Percentiles rank a stretch among this genome's conserved stretches.
Evolutionary conservation across 2,888 invertebrate genomes (phyloP).

Genomic region (Thelaira solivaga): DNA sequence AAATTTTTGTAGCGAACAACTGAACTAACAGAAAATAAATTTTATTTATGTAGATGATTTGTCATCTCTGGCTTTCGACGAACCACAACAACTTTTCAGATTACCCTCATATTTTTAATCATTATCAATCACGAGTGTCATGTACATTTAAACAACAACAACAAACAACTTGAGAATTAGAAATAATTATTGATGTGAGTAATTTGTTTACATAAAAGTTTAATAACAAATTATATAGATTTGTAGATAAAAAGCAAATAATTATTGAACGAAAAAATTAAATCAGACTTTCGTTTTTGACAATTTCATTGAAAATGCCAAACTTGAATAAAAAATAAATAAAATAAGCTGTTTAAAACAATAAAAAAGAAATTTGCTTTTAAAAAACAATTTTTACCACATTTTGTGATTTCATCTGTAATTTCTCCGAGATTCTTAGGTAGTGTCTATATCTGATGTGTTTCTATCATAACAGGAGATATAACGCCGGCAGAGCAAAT

Average conservation of each 20-base stretch:
- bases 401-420: too few species aligned
- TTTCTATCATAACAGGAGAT: too few species aligned
- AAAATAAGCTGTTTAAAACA: too few species aligned
- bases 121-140: conserved; percentile 43
- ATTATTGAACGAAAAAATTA: not conserved
- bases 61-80: too few species aligned
- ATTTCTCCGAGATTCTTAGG: too few species aligned
- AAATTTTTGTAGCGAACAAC: too few species aligned
- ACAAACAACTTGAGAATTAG: not conserved
- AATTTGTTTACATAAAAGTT: conserved; percentile 6
- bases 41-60: too few species aligned
- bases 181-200: conserved; percentile 6
- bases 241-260: not conserved
- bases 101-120: not conserved
- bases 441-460: too few species aligned
- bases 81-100: not conserved
- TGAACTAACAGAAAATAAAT: too few species aligned
- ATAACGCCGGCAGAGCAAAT: too few species aligned
- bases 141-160: conserved; percentile 1
- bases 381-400: too few species aligned
- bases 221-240: conserved; percentile 2
- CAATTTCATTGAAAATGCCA: not conserved
- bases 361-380: too few species aligned
- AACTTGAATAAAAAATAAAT: not conserved
- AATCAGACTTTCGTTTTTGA: not conserved